Conservation (phyloP, 1,140 invertebrate species). For the Elysia chlorotica region DNA sequence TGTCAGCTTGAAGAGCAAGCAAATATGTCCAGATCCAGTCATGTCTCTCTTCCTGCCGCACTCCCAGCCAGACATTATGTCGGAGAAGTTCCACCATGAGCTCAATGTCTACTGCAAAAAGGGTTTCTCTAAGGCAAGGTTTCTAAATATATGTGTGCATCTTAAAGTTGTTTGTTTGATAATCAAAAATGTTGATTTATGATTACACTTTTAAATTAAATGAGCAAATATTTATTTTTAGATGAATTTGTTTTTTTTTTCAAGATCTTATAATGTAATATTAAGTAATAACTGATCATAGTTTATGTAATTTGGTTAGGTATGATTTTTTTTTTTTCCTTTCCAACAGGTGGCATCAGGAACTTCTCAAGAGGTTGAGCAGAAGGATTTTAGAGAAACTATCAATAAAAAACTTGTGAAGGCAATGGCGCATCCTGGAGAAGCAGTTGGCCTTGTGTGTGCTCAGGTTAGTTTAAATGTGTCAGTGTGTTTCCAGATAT, state of each 20-base stretch:
- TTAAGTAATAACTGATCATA: not conserved
- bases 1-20: not conserved
- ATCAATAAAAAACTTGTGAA: slow-evolving; percentile 79
- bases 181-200: too few species aligned
- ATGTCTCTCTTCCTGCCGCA: slow-evolving; percentile 73
- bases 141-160: too few species aligned
- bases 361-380: not conserved
- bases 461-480: slow-evolving; percentile 76
- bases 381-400: slow-evolving; percentile 2
- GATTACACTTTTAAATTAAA: too few species aligned
- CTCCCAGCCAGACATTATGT: slow-evolving; percentile 74
- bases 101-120: slow-evolving; percentile 33
- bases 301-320: not conserved
- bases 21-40: slow-evolving; percentile 70
- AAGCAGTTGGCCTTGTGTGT: slow-evolving; percentile 93
- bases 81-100: slow-evolving; percentile 74
- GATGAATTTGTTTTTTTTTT: not conserved
- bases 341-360: slow-evolving; percentile 8
- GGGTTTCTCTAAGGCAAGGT: too few species aligned
- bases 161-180: too few species aligned
- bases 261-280: not conserved
- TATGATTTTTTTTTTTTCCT: not conserved
- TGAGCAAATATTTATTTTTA: too few species aligned
- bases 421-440: slow-evolving; percentile 84
- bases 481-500: too few species aligned